Evolutionary conservation across 2,888 invertebrate genomes (phyloP), one percentile per base, ranked within the genome.

Genomic region (Drosophila paramelanica): DNA sequence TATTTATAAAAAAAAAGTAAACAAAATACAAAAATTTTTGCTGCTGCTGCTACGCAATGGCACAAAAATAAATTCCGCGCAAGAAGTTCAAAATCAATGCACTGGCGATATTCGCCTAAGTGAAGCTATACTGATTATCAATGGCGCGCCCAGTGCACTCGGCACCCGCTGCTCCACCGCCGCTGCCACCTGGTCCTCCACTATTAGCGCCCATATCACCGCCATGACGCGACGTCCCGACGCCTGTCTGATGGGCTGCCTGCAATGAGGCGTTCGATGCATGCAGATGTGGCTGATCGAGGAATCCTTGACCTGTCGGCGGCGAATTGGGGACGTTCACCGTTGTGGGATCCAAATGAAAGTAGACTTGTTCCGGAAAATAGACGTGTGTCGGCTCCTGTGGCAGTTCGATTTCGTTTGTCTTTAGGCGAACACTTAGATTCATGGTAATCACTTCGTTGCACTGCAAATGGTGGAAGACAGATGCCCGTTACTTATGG

Each of bases 41-140:
- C 60, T 69, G 65, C 61, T 69, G 73, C 68, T 73, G 62, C 73
- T 71, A 69, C 49, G 57, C 66, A 74, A 84, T 84, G 83, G 83
- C 83, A 84, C 83, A 88, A 83, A 88, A 68, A 72, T 79, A 75
- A 79, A 88, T 75, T 83, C 72, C 77, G 72, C 86, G 49, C 69
- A 70, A 67, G 51, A 79, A 69, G 64, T 57, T 67, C 53, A 67
- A 81, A 77, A 62, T 70, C 49, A 65, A 77, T 66, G 60, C 77
- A 68, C 49, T 62, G 57, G 31, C 58, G 50, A 52, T 38, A 42
- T 11, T 56, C 33, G 68, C 51, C 53, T 93, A 95, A 73, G 95
- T 95, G 92, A 95, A 96, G 90, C 95, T 95, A 92, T 97, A 97
- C 77, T 96, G 96, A 93, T 97, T 97, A 92, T 97, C 97, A 14